These are phyloP conservation scores for Drosophila melanosoma DNA, from an alignment of 2,888 invertebrate species.

Conservation along the genomic window DNA sequence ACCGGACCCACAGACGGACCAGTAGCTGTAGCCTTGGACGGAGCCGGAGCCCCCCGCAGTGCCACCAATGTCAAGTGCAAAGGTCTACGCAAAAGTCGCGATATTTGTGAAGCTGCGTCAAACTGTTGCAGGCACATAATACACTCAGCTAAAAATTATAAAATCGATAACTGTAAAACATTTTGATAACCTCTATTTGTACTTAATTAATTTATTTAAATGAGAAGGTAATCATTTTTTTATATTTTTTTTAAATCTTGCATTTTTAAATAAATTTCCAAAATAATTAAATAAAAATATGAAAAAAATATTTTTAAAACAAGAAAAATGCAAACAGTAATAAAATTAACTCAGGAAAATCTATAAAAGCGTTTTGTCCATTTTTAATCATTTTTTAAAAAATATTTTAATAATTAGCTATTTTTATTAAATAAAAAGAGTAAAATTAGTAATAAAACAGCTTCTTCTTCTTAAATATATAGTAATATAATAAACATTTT, in stretches of 20 bases:
- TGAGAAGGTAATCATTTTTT: neutral
- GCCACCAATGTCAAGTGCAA: slow-evolving; percentile 72
- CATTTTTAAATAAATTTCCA: too few species aligned
- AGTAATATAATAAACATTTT: too few species aligned
- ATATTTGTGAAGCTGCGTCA: slow-evolving; percentile 5
- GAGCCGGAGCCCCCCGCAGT: slow-evolving; percentile 58
- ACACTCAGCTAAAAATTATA: neutral
- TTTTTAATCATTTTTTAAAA: neutral
- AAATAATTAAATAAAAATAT: too few species aligned
- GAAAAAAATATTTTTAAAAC: too few species aligned
- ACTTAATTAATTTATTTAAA: neutral
- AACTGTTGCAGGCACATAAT: slow-evolving; percentile 3
- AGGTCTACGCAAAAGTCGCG: slow-evolving; percentile 56
- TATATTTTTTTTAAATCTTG: neutral
- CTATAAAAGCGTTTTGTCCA: neutral
- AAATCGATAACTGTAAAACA: neutral
- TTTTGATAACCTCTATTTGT: neutral
- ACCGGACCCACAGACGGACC: neutral
- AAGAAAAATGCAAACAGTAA: neutral
- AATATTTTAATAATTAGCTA: too few species aligned
- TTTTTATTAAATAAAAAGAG: too few species aligned
- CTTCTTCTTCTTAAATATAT: too few species aligned
- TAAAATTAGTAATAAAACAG: too few species aligned
- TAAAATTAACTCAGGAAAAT: neutral
- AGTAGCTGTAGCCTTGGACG: neutral